Evolutionary conservation across 2,797 vertebrate genomes (phyloP), one percentile per base, ranked within the genome.

Genomic region (Tiaroga cobitis): DNA sequence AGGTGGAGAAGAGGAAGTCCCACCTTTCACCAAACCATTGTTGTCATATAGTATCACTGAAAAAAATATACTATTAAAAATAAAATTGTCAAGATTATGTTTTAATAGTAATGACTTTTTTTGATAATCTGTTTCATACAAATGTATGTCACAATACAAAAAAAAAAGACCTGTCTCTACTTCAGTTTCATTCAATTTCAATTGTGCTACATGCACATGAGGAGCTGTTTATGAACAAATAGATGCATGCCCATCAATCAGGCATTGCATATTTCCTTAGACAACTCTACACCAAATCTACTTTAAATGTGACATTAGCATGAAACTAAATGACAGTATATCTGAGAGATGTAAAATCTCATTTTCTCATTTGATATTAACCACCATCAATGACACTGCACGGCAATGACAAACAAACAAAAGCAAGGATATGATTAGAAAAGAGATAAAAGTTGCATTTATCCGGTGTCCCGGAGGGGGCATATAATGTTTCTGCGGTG

Each of bases 391-490:
- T 85, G 85, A 76, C 84, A 86, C 54, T 13, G 34, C 74, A 34
- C 13, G 18, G 69, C 85, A 83, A 85, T 88, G 80, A 87, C 81
- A 84, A 87, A 87, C 61, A 85, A 89, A 85, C 70, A 69, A 76
- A 26, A 54, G 63, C 69, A 7, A 70, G 82, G 83, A 84, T 82
- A 68, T 80, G 89, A 89, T 90, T 85, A 87, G 78, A 89, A 88
- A 89, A 85, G 41, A 87, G 88, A 91, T 90, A 88, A 83, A 87
- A 80, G 72, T 75, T 74, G 74, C 85, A 90, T 89, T 77, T 79
- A 32, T 82, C 82, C 79, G 15, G 11, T 21, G 26, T 81, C 86
- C 88, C 87, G 15, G 32, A 86, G 80, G 81, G 85, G 56, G 34
- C 63, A 76, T 84, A 82, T 85, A 87, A 89, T 88, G 87, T 87